Base-by-base conservation (phyloP, 2,797 vertebrate genomes). In the Adelosebastes latens region DNA sequence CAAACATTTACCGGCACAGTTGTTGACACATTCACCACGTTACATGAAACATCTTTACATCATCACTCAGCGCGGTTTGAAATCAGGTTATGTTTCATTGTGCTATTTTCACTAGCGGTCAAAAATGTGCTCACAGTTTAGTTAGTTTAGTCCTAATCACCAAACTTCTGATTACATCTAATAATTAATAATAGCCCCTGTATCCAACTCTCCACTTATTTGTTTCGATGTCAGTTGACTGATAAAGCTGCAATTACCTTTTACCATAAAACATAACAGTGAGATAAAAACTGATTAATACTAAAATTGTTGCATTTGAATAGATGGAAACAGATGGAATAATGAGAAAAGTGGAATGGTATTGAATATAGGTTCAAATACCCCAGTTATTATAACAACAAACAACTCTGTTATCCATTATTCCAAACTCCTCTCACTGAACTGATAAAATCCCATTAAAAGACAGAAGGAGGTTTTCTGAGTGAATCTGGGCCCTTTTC, bases 1-100 rank as follows among this genome's bases (percentile, higher is more conserved):
- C 29, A 85, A 75, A 75, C 49, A 68, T 61, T 76, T 70, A 18
- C 49, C 64, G 53, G 42, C 42, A 46, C 42, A 46, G 42, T 46
- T 66, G 53, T 70, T 1, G 24, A 27, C 20, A 39, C 12, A 29
- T 56, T 73, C 66, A 32, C 24, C 6, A 22, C 2, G 5, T 68
- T 8, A 14, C 34, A 69, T 25, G 20, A 63, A 27, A 31, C 32
- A 31, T 53, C 25, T n/a, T 18, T 8, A 27, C 46, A 52, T 52
- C 46, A 27, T 65, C 63, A 32, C 27, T 49, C 6, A 32, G 36
- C 18, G 3, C 16, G 18, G 11, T 72, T 31, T 64, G 46, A 53
- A 78, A 58, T 9, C 11, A n/a, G 8, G 25, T 55, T 27, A 22
- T 9, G 27, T 14, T 62, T 29, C 25, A 63, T 63, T 63, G 25